Evolutionary conservation across 2,797 vertebrate species (phyloP).

Genomic region (Hippocampus kuda): DNA sequence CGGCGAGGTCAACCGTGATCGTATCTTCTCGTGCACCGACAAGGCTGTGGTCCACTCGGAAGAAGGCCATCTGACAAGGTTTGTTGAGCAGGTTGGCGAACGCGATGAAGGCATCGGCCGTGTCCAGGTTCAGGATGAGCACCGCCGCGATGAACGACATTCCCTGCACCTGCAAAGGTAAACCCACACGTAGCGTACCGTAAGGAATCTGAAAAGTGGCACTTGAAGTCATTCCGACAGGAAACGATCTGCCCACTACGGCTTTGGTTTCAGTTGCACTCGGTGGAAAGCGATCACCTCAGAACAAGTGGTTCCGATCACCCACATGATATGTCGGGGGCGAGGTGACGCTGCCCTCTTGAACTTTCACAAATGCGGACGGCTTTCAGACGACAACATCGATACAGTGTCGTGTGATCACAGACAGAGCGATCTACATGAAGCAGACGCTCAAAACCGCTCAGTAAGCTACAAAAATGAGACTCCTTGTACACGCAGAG

Average conservation of each 20-base stretch:
- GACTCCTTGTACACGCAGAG: no score
- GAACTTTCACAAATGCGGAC: neutral
- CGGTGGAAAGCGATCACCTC: neutral
- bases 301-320: neutral
- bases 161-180: slow-evolving; percentile 75
- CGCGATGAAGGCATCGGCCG: slow-evolving; percentile 88
- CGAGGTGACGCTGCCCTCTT: neutral
- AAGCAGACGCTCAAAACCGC: no score
- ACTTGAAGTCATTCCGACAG: neutral
- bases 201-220: neutral
- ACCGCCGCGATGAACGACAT: slow-evolving; percentile 93
- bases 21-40: slow-evolving; percentile 61
- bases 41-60: slow-evolving; percentile 91
- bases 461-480: no score
- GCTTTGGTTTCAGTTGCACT: neutral
- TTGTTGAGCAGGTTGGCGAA: slow-evolving; percentile 92
- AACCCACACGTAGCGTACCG: neutral
- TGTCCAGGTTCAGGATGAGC: slow-evolving; percentile 84
- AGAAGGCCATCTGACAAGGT: slow-evolving; percentile 92
- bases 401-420: no score
- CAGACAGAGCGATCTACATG: no score
- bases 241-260: neutral
- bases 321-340: neutral
- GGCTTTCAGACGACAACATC: no score
- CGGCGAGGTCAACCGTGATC: neutral